Percentiles rank a stretch among this genome's conserved stretches.
phyloP scores from a whole-genome alignment of 92 coral and sea anemone genomes.

The Porites evermanni region DNA sequence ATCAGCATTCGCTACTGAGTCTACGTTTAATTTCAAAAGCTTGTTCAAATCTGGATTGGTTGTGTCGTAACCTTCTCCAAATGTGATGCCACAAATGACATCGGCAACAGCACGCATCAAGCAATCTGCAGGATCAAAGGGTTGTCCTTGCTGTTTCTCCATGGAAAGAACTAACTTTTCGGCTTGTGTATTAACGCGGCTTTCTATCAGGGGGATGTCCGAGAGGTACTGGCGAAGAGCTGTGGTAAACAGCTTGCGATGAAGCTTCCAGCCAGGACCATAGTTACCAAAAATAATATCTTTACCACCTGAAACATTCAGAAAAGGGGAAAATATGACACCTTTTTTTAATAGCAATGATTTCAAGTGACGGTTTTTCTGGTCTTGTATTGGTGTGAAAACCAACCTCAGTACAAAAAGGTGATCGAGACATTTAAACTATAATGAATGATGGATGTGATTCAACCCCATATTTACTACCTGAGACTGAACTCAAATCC shows the following conservation, averaged over 20 bases:
- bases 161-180: slow-evolving; percentile 38
- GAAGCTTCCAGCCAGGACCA: slow-evolving; percentile 70
- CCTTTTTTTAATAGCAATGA: too few species aligned
- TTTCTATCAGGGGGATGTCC: slow-evolving; percentile 38
- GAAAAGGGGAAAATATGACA: background rate
- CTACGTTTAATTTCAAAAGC: background rate
- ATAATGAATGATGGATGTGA: too few species aligned
- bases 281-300: slow-evolving; percentile 45
- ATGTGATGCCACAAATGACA: slow-evolving; percentile 59
- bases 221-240: slow-evolving; percentile 58
- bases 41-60: slow-evolving; percentile 50
- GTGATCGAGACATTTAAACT: too few species aligned
- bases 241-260: slow-evolving; percentile 63
- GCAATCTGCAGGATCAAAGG: slow-evolving; percentile 59
- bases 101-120: slow-evolving; percentile 60
- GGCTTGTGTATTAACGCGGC: slow-evolving; percentile 44
- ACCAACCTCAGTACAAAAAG: too few species aligned
- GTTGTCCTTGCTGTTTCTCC: slow-evolving; percentile 39
- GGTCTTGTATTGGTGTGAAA: too few species aligned
- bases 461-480: too few species aligned
- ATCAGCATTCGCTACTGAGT: background rate
- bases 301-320: background rate
- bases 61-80: slow-evolving; percentile 59
- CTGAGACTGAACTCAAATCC: too few species aligned
- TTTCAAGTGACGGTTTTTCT: too few species aligned